Conservation (phyloP, 2,113 vertebrate genomes). For the Embiotoca jacksoni region DNA sequence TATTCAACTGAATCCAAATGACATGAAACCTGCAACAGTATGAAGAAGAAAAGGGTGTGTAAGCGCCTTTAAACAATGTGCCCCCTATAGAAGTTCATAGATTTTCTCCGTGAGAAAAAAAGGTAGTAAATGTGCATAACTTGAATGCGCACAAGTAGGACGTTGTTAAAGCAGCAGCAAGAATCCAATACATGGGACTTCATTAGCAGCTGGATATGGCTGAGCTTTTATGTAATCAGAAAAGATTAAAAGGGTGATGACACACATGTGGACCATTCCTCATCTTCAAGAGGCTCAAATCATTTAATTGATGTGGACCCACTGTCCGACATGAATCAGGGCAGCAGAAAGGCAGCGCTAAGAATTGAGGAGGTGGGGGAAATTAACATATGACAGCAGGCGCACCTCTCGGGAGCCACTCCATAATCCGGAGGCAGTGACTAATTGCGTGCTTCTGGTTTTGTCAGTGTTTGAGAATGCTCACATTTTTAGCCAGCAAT, state of each 20-base stretch:
- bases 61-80: conserved; percentile 37
- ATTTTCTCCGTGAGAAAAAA: not conserved
- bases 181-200: conserved; percentile 48
- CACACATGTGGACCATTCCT: conserved; percentile 60
- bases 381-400: conserved; percentile 69
- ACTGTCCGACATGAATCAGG: conserved; percentile 60
- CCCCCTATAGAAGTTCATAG: conserved; percentile 12
- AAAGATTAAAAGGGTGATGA: conserved; percentile 63
- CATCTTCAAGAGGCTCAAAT: conserved; percentile 59
- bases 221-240: conserved; percentile 53
- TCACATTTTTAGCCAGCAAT: conserved; percentile 61
- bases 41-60: conserved; percentile 9
- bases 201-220: conserved; percentile 44
- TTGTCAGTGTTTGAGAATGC: conserved; percentile 68
- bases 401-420: conserved; percentile 66
- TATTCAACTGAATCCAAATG: conserved; percentile 62
- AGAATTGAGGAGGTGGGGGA: conserved; percentile 64
- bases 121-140: conserved; percentile 34
- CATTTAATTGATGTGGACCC: conserved; percentile 70
- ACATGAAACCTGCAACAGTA: conserved; percentile 45
- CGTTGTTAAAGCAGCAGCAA: conserved; percentile 4
- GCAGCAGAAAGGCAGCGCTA: conserved; percentile 45
- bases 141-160: conserved; percentile 33
- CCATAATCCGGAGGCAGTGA: conserved; percentile 74
- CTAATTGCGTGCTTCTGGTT: conserved; percentile 74